Evolutionary conservation across 2,113 vertebrate genomes (phyloP), one percentile per base, ranked within the genome.

Genomic region (Holacanthus passer): DNA sequence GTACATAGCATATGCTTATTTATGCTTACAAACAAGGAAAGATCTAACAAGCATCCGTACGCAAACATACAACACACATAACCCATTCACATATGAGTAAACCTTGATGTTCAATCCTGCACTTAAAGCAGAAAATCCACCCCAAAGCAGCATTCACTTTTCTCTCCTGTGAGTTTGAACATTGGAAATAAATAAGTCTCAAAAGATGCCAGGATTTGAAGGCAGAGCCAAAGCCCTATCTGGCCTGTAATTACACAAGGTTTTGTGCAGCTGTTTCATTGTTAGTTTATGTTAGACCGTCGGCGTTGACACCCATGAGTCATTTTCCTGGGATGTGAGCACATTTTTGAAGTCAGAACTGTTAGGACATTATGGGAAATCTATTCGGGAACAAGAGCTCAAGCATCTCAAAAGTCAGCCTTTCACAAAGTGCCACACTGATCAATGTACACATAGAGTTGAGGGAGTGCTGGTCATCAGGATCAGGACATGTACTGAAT

Each of bases 1-100:
- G 50, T 89, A 92, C 88, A 93, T 82, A 85, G 73, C 58, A 88
- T 86, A 87, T 85, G 80, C 83, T 88, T 87, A 84, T 81, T 43
- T 90, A 89, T 78, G 45, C 84, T 86, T 92, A 89, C 73, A 81
- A 87, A 90, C 47, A 70, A 82, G 59, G 19, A 83, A 76, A 73
- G 24, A 19, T 84, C 59, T 83, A 81, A 85, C 77, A 82, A 79
- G 71, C 80, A 90, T 78, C 50, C 84, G 72, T 53, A 75, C 78
- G 77, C 67, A 84, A 68, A 60, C 80, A 87, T 60, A 79, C 87
- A 74, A 60, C 82, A 88, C 65, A 79, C 87, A 81, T n/a, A 82
- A 39, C 19, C 50, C 70, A 52, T 62, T 78, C 59, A 70, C 52
- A 64, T 64, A 64, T 63, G 56, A 75, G 24, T 41, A 65, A 73